Base-by-base conservation (phyloP, 2,113 vertebrate species). In the Macrotus californicus region DNA sequence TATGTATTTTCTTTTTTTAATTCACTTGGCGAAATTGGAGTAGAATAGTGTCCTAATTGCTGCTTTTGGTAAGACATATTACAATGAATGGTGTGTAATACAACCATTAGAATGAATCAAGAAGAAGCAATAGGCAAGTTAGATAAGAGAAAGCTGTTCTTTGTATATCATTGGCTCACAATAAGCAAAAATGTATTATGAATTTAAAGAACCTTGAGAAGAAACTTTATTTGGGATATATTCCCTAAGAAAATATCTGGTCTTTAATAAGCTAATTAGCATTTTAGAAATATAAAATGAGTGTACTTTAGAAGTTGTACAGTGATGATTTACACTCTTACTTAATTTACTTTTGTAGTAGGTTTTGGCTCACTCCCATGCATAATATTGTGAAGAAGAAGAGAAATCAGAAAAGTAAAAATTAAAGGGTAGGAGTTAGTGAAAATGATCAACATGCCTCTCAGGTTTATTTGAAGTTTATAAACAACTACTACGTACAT, bases 381-480 rank as follows among this genome's bases (percentile, higher is more conserved):
- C 2, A 84, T 24, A 89, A 39, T 41, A 70, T 61, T 87, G 67
- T 82, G n/a, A 93, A 90, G 9, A 26, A 76, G 52, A 88, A 90
- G 41, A 95, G 6, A 16, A 92, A 87, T 86, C 70, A 41, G 11
- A 79, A 73, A 94, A 41, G 5, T 77, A 76, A 93, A 81, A n/a
- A 0, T 61, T 54, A 50, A 85, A 67, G 14, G 36, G 39, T 9
- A 29, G 4, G 34, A 24, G 1, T 46, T 19, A 59, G 50, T 39
- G 2, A 92, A n/a, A 21, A 50, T 34, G 10, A 66, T 52, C 48
- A 61, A 66, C 48, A 29, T 82, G 69, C 6, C 7, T 86, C 10
- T 34, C 2, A 54, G 34, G 5, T 89, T 97, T 96, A 72, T 54
- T 91, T 48, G 61, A 46, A 76, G 14, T 92, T 96, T 95, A 50